phyloP scores from a whole-genome alignment of 2,113 vertebrate species.

The Vanacampus margaritifer region DNA sequence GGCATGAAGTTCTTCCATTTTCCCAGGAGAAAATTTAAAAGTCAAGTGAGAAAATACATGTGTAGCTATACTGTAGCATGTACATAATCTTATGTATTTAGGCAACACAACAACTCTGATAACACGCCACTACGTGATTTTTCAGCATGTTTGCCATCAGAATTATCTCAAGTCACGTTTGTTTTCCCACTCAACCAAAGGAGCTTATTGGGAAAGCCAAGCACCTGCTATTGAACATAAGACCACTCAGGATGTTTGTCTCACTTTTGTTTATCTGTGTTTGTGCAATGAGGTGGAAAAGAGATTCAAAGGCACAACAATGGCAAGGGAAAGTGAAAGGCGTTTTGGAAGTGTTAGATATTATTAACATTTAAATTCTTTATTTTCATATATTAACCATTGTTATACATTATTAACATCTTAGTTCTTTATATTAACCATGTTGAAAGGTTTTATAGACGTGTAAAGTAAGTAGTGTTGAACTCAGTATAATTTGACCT shows the following conservation, averaged over 20 bases:
- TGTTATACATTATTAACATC: too few species aligned
- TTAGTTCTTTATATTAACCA: too few species aligned
- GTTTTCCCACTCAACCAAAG: conserved; percentile 47
- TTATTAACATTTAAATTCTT: too few species aligned
- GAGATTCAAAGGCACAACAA: conserved; percentile 18
- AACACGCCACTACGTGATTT: not conserved
- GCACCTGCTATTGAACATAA: conserved; percentile 49
- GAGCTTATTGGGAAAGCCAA: conserved; percentile 36
- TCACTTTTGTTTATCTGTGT: conserved; percentile 55
- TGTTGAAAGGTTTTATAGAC: too few species aligned
- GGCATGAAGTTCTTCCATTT: too few species aligned
- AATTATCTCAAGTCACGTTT: conserved; percentile 49
- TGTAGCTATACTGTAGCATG: not conserved
- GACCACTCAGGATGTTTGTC: conserved; percentile 57
- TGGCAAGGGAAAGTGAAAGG: conserved; percentile 2
- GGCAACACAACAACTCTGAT: conserved; percentile 7
- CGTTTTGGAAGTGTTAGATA: too few species aligned
- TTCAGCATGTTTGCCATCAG: conserved; percentile 28
- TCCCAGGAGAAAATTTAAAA: not conserved
- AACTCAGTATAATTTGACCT: too few species aligned
- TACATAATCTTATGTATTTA: conserved; percentile 18
- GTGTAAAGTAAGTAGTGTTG: too few species aligned
- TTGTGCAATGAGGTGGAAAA: conserved; percentile 31
- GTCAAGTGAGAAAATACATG: not conserved
- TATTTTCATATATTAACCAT: too few species aligned